These are phyloP conservation scores for Mycalesis mineus DNA, from an alignment of 2,888 invertebrate species.

Conservation along the genomic window DNA sequence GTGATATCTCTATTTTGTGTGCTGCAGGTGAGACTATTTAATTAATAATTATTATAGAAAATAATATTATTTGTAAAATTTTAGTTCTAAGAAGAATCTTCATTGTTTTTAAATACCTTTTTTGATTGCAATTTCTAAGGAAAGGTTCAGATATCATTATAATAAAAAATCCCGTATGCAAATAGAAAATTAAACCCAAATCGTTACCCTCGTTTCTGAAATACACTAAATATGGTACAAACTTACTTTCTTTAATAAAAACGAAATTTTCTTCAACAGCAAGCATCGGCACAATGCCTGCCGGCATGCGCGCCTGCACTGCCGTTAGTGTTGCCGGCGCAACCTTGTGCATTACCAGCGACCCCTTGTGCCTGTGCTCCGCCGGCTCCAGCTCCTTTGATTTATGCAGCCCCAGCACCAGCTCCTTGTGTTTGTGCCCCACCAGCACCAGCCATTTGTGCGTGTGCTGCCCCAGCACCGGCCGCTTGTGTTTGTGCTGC, in stretches of 20 bases:
- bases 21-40: constrained; percentile 30
- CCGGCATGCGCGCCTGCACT: constrained; percentile 25
- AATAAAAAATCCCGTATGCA: too few relatives aligned
- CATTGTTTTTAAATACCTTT: too few relatives aligned
- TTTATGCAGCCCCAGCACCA: neutral
- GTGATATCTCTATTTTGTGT: constrained; percentile 24
- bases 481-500: constrained; percentile 1
- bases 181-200: too few relatives aligned
- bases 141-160: too few relatives aligned
- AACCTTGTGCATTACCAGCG: constrained; percentile 19
- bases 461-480: constrained; percentile 12
- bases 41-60: too few relatives aligned
- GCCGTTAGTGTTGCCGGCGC: constrained; percentile 17
- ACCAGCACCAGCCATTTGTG: neutral
- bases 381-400: neutral
- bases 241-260: too few relatives aligned
- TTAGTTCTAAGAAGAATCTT: too few relatives aligned
- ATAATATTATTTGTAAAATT: too few relatives aligned
- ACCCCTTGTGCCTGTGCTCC: neutral
- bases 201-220: too few relatives aligned
- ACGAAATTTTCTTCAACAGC: constrained; percentile 21
- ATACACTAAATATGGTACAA: too few relatives aligned
- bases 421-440: neutral
- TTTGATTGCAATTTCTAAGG: too few relatives aligned
- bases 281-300: constrained; percentile 31